Conservation (phyloP, 2,113 vertebrate species). For the Heliornis fulica region DNA sequence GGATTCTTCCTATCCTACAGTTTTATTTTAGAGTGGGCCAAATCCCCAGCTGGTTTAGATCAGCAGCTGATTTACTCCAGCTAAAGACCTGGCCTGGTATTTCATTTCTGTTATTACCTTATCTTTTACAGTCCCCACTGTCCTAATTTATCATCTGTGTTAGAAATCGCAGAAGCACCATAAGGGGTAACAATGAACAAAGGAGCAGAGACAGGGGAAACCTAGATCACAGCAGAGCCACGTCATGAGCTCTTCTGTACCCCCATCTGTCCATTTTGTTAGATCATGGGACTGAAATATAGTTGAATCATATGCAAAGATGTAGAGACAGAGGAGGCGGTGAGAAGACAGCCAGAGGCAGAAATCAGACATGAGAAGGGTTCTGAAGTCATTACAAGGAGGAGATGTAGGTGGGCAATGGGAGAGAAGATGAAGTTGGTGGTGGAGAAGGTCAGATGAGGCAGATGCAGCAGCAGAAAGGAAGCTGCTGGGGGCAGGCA, state of each 20-base stretch:
- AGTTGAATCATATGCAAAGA: not conserved
- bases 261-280: not conserved
- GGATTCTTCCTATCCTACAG: conserved; percentile 54
- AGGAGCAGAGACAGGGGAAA: conserved; percentile 12
- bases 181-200: conserved; percentile 15
- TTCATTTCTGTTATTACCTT: conserved; percentile 67
- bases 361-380: not conserved
- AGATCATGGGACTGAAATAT: not conserved
- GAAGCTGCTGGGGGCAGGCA: not conserved
- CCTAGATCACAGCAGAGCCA: not conserved
- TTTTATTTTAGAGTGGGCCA: conserved; percentile 64
- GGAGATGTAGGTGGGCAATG: not conserved
- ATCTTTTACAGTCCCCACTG: conserved; percentile 53
- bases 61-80: conserved; percentile 64
- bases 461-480: not conserved
- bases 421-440: not conserved
- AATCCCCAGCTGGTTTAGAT: conserved; percentile 63
- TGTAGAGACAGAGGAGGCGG: not conserved
- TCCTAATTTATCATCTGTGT: conserved; percentile 50
- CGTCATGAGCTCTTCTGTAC: not conserved
- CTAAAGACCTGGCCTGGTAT: conserved; percentile 60
- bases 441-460: not conserved
- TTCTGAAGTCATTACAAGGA: not conserved
- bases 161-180: not conserved
- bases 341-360: not conserved